A percentile compares a stretch with the other conserved stretches of the same genome.
phyloP scores from a whole-genome alignment of 1,140 invertebrate species.

The Polypedilum vanderplanki region DNA sequence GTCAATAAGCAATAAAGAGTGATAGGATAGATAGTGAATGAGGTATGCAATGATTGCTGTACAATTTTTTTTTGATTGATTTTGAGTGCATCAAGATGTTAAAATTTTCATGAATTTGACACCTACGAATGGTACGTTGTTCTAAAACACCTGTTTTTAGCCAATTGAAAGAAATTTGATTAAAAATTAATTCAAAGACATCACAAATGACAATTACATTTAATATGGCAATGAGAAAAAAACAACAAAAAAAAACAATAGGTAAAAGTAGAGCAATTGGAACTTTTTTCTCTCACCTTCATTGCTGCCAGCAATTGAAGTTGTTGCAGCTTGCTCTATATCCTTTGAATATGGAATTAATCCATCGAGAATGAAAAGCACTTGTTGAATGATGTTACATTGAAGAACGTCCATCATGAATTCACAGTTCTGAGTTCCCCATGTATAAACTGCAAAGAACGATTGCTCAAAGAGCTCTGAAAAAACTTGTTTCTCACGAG shows the following conservation, averaged over 20 bases:
- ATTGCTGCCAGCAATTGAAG: slow-evolving; percentile 42
- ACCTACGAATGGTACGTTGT: slow-evolving; percentile 19
- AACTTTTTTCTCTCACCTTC: slow-evolving; percentile 37
- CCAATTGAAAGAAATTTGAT: slow-evolving; percentile 19
- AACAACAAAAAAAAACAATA: neutral
- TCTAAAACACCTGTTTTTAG: neutral
- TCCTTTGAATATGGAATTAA: slow-evolving; percentile 62
- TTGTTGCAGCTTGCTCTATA: slow-evolving; percentile 46
- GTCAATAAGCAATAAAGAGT: no score
- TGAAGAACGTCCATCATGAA: slow-evolving; percentile 84
- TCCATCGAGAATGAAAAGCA: slow-evolving; percentile 77
- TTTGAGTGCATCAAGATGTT: neutral
- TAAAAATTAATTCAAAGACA: neutral
- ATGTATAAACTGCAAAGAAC: slow-evolving; percentile 70
- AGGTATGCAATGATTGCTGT: neutral
- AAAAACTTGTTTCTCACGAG: slow-evolving; percentile 67
- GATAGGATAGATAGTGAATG: no score
- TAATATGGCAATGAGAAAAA: neutral
- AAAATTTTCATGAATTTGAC: slow-evolving; percentile 5
- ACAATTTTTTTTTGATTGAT: neutral
- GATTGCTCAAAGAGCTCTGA: slow-evolving; percentile 70
- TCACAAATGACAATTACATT: neutral
- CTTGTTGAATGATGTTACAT: slow-evolving; percentile 80
- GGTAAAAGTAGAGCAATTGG: neutral
- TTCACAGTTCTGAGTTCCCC: slow-evolving; percentile 73